Base-by-base conservation (phyloP, 2,888 invertebrate genomes). In the Thymelicus lineola region DNA sequence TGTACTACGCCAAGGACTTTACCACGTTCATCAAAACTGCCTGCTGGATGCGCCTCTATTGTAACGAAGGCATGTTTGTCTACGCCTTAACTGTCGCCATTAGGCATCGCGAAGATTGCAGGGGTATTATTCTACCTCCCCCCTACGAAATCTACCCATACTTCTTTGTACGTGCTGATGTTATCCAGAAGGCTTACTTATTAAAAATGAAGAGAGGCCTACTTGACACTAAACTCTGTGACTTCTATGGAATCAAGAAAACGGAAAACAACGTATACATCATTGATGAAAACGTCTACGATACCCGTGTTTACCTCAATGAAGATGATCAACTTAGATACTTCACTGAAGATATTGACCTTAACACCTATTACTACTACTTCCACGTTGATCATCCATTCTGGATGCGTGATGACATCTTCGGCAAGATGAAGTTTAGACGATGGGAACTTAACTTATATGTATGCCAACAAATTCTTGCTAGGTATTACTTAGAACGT, bases 261-360 rank as follows among this genome's bases (percentile, higher is more conserved):
- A 91, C 90, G 4, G 90, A 90, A 73, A 91, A 94, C 57, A 89
- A 94, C 64, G 87, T 94, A 7, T 94, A 95, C 78, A 94, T 95
- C n/a, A 95, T 97, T 71, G 94, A 95, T 71, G 95, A 96, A 48
- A 96, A 96, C 85, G 94, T 96, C 77, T 95, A 95, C 71, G 96
- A 94, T 81, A 88, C 77, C 81, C 94, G 94, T 78, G 94, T 86
- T n/a, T 87, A 90, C 75, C 85, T 94, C 57, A 94, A 94, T 76
- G 86, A 89, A 1, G 95, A 96, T 76, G 94, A 94, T 80, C 92
- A 86, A 64, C 86, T 96, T 35, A 93, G 95, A 71, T 96, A 96
- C 83, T 96, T 95, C 85, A 95, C 95, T 10, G 96, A 96, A 82
- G 96, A 96, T 77, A 93, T 96, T 76, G 95, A 94, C 71, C 88